phyloP scores from a whole-genome alignment of 2,113 vertebrate species.

The Rhinoderma darwinii region DNA sequence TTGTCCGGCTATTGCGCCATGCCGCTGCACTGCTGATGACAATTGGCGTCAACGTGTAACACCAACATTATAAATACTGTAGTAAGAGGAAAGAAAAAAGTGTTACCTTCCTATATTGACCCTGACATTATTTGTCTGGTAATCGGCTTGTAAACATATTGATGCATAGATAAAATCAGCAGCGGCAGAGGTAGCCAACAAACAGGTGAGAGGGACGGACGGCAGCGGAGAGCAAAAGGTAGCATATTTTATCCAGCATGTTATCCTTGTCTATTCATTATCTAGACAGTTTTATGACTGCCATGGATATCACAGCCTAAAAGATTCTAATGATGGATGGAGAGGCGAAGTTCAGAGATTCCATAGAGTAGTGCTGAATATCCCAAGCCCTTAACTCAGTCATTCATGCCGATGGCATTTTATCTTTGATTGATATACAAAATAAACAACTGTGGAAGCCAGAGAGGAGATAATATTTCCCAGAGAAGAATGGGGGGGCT shows the following conservation, averaged over 20 bases:
- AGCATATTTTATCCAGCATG: conserved; percentile 57
- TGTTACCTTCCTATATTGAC: neutral
- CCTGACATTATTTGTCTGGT: neutral
- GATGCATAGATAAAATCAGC: conserved; percentile 15
- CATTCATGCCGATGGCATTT: conserved; percentile 59
- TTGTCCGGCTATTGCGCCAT: no score
- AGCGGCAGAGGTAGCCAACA: conserved; percentile 28
- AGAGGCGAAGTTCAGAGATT: conserved; percentile 50
- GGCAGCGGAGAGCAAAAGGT: conserved; percentile 46
- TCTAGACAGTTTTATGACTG: conserved; percentile 58
- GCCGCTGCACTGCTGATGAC: no score
- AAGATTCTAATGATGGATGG: conserved; percentile 60
- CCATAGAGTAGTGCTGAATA: conserved; percentile 52
- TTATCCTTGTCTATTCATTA: conserved; percentile 58
- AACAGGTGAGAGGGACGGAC: conserved; percentile 39
- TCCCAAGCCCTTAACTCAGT: conserved; percentile 53
- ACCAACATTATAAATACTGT: neutral
- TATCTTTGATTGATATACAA: conserved; percentile 59
- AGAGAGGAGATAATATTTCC: conserved; percentile 55
- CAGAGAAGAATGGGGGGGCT: conserved; percentile 31
- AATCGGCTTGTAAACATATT: conserved; percentile 14
- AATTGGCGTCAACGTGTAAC: no score
- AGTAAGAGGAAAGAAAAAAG: neutral
- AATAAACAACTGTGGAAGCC: conserved; percentile 55
- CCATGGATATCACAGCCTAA: conserved; percentile 59